phyloP scores from a whole-genome alignment of 2,888 invertebrate species.

The Dasysyrphus tricinctus region DNA sequence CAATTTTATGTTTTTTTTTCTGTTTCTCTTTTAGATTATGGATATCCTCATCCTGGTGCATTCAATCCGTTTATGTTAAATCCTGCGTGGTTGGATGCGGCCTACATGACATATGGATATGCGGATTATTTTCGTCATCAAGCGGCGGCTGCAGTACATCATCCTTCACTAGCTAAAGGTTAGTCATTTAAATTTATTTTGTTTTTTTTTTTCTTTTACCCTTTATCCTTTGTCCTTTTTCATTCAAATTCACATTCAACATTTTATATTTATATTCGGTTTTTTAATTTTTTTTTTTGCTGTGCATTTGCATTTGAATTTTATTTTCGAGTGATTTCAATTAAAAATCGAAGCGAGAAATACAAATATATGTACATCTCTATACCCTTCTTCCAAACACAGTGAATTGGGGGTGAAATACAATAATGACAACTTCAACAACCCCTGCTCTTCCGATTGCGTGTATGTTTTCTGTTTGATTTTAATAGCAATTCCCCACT shows the following conservation, averaged over 20 bases:
- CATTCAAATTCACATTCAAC: background rate
- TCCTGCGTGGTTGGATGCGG: constrained; percentile 93
- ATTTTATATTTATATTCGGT: constrained; percentile 1
- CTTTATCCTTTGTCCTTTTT: constrained; percentile 40
- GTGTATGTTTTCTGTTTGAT: constrained; percentile 33
- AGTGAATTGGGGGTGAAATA: constrained; percentile 16
- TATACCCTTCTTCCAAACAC: background rate
- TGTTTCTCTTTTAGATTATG: constrained; percentile 90
- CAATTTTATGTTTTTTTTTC: constrained; percentile 42
- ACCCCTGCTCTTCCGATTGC: constrained; percentile 22
- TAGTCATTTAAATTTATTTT: constrained; percentile 76
- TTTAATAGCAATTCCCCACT: constrained; percentile 40
- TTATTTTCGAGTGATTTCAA: constrained; percentile 64
- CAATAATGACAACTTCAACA: background rate
- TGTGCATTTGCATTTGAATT: constrained; percentile 38
- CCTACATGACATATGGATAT: constrained; percentile 90
- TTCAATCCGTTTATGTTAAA: constrained; percentile 92
- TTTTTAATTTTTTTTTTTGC: background rate
- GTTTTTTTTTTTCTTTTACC: background rate
- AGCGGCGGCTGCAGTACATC: constrained; percentile 83
- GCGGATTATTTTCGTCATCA: constrained; percentile 88
- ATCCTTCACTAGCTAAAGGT: constrained; percentile 87
- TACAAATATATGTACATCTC: constrained; percentile 39
- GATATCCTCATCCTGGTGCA: constrained; percentile 90
- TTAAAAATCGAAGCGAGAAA: constrained; percentile 72